These are phyloP conservation scores for Drosophila algonquin DNA, from an alignment of 2,888 invertebrate species.

Conservation along the genomic window DNA sequence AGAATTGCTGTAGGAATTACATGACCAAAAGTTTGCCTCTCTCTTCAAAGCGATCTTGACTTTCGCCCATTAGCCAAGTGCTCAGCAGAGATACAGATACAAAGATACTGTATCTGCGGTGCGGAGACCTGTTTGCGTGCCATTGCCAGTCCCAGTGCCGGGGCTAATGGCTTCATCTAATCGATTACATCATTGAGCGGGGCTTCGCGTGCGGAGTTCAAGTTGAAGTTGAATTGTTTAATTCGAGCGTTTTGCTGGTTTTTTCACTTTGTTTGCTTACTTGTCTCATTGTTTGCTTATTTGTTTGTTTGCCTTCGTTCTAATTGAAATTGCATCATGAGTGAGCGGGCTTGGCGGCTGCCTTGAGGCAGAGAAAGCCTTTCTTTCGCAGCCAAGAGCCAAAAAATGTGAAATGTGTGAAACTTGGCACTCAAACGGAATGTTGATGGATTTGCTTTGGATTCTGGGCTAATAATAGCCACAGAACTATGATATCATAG, in stretches of 20 bases:
- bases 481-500: slow-evolving; percentile 37
- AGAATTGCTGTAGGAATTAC: slow-evolving; percentile 53
- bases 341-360: neutral
- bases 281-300: slow-evolving; percentile 18
- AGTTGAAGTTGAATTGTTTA: slow-evolving; percentile 75
- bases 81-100: slow-evolving; percentile 6
- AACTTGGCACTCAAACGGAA: slow-evolving; percentile 14
- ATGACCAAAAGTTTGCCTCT: slow-evolving; percentile 55
- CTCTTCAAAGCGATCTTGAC: slow-evolving; percentile 30
- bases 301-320: slow-evolving; percentile 40
- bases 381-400: slow-evolving; percentile 25
- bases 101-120: slow-evolving; percentile 6
- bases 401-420: slow-evolving; percentile 46
- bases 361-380: slow-evolving; percentile 55
- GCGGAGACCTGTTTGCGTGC: slow-evolving; percentile 18
- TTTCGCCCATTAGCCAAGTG: slow-evolving; percentile 42
- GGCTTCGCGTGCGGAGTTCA: slow-evolving; percentile 65
- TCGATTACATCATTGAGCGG: slow-evolving; percentile 58
- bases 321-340: slow-evolving; percentile 53
- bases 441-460: slow-evolving; percentile 51
- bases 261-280: slow-evolving; percentile 49
- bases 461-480: slow-evolving; percentile 41
- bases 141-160: neutral
- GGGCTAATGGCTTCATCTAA: slow-evolving; percentile 43
- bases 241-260: slow-evolving; percentile 51